Evolutionary conservation across 2,888 invertebrate genomes (phyloP), one percentile per base, ranked within the genome.

Genomic region (Coleophora deauratella): DNA sequence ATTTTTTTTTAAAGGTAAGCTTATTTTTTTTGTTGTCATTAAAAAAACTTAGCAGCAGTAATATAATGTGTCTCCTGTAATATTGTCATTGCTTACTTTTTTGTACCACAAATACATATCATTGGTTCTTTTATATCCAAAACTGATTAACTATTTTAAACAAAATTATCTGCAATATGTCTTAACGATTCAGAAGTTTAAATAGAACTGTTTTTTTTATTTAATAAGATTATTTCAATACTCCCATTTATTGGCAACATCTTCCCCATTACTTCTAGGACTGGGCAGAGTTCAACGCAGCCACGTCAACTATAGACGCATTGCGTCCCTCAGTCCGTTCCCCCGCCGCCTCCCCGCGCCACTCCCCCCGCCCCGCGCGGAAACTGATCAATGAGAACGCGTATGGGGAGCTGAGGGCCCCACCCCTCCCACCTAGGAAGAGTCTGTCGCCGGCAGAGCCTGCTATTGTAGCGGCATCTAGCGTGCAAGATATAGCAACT

Each of bases 231-330:
- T 13, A 30, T n/a, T n/a, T n/a, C n/a, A n/a, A n/a, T n/a, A n/a
- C n/a, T n/a, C n/a, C n/a, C n/a, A n/a, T n/a, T n/a, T n/a, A n/a
- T n/a, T n/a, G n/a, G n/a, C n/a, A n/a, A n/a, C n/a, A n/a, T n/a
- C n/a, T n/a, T n/a, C n/a, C n/a, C n/a, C n/a, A n/a, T n/a, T n/a
- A n/a, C n/a, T n/a, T 21, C 21, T 62, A 90, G 90, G 90, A 90
- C 49, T 89, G 88, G 75, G 79, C 80, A 10, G 90, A 88, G 46
- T 90, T 90, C 75, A 90, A 90, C 71, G 88, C 90, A 10, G 89
- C 89, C 0, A 89, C 89, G 2, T 89, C 89, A 2, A 88, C 88
- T 1, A 86, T 90, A 45, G 89, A 87, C 51, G 88, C 87, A 2
- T 70, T 90, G 0, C 71, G 84, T 0, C 82, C 82, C 0, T 66